Evolutionary conservation across 53 echinoderm and acorn worm genomes (phyloP).

Genomic region (Holothuria leucospilota): DNA sequence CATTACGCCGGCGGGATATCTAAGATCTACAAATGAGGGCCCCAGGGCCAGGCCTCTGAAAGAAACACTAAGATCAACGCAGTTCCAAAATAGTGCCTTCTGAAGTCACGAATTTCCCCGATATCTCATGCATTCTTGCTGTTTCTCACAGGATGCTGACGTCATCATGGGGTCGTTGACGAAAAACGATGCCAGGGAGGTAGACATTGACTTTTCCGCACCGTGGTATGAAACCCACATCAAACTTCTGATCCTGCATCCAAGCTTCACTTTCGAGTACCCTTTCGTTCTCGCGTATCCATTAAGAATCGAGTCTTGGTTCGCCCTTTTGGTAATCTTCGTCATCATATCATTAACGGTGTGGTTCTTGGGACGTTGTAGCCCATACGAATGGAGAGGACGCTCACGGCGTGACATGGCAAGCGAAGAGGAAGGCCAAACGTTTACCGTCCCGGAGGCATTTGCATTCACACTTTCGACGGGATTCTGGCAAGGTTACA

Average conservation of each 20-base stretch:
- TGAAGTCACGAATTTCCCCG: no score
- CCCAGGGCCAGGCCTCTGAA: no score
- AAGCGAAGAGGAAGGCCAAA: slow-evolving; percentile 63
- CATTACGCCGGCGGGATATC: no score
- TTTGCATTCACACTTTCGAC: slow-evolving; percentile 62
- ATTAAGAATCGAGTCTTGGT: slow-evolving; percentile 69
- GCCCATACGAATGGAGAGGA: slow-evolving; percentile 77
- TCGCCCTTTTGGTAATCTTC: slow-evolving; percentile 68
- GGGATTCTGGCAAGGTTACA: slow-evolving; percentile 72
- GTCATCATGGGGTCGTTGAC: slow-evolving; percentile 75
- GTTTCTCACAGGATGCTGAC: slow-evolving; percentile 79
- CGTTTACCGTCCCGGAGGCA: slow-evolving; percentile 70
- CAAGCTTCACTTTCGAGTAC: slow-evolving; percentile 79
- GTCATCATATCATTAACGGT: slow-evolving; percentile 57
- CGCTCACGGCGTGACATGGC: slow-evolving; percentile 51
- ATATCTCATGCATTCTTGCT: no score
- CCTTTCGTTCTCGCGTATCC: slow-evolving; percentile 79
- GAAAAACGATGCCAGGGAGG: slow-evolving; percentile 65
- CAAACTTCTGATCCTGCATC: slow-evolving; percentile 77
- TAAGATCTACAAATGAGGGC: no score
- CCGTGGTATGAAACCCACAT: slow-evolving; percentile 68
- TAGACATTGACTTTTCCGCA: slow-evolving; percentile 75
- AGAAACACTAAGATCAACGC: no score
- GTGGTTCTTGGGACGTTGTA: slow-evolving; percentile 67
- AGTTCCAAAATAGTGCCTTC: no score